Evolutionary conservation across 2,113 vertebrate genomes (phyloP), one percentile per base, ranked within the genome.

Genomic region (Vulpes ferrilata): DNA sequence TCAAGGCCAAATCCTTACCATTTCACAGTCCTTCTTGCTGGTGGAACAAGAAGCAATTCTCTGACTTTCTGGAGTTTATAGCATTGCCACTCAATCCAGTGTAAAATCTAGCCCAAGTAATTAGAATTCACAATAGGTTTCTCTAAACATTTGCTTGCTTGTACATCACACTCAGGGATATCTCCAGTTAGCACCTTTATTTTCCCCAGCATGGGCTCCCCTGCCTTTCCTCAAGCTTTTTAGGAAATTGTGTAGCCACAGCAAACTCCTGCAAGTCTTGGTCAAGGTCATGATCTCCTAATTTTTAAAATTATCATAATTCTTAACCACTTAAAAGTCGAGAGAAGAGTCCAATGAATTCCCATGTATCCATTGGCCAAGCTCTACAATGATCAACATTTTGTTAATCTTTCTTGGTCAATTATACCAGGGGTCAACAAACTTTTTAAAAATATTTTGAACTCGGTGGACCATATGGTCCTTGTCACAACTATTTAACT

Each of bases 391-490:
- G 27, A 48, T 13, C 32, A 87, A 73, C 32, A 55, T 78, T 79
- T 86, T 30, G 15, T 27, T 73, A 65, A 73, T 32, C 7, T 55
- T 73, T 51, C 25, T 51, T 30, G 23, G 17, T 53, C 64, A 48
- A 0, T 11, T 90, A 88, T 5, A 64, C 43, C 43, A 35, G 25
- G 12, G 53, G 1, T 88, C 74, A 55, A 15, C n/a, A 78, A 90
- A 80, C 8, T 23, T 67, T 69, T 71, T 73, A 76, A 55, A 85
- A 82, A 79, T 78, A 79, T 25, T 97, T 97, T 30, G 43, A 86
- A 60, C 3, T 93, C 60, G 67, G 20, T 25, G 30, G 22, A n/a
- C 76, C 74, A 48, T 43, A 51, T 43, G 67, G 74, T 65, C 27
- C 65, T 20, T 32, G 13, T 55, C 32, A 32, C 12, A 51, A 65